A percentile compares a stretch with the other conserved stretches of the same genome.
These are phyloP conservation scores for Pomacea maculata DNA, from an alignment of 1,140 invertebrate species.

Conservation along the genomic window DNA sequence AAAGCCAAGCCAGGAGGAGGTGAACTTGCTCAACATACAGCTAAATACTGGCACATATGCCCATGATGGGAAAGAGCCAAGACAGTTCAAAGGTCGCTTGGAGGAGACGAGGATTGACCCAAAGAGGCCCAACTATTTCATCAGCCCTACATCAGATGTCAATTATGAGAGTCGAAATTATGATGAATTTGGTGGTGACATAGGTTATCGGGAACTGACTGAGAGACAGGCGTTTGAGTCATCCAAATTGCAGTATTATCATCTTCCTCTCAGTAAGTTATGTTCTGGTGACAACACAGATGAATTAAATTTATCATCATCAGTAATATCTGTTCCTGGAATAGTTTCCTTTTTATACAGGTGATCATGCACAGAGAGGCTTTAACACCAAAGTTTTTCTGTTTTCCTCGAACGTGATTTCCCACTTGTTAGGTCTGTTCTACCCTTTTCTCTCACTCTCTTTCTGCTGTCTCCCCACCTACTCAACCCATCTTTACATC, in stretches of 20 bases:
- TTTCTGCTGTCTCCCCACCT: not conserved
- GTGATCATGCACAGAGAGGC: not conserved
- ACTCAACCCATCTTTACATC: not conserved
- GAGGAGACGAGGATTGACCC: slow-evolving; percentile 41
- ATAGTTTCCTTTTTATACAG: not conserved
- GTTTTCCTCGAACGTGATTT: not conserved
- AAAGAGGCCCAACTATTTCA: slow-evolving; percentile 38
- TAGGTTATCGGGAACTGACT: slow-evolving; percentile 51
- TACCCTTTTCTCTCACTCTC: not conserved
- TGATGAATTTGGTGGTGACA: slow-evolving; percentile 57
- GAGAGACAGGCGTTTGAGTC: slow-evolving; percentile 40
- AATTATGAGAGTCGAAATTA: slow-evolving; percentile 53
- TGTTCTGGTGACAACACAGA: not conserved
- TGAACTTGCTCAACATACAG: slow-evolving; percentile 48
- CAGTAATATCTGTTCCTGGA: not conserved
- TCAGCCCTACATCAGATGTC: slow-evolving; percentile 37
- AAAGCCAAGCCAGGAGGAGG: slow-evolving; percentile 45
- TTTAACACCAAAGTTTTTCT: not conserved
- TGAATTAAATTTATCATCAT: not conserved
- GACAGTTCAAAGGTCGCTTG: slow-evolving; percentile 42
- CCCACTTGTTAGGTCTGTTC: not conserved
- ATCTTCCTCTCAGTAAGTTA: slow-evolving; percentile 48
- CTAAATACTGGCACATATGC: slow-evolving; percentile 46
- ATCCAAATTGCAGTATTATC: slow-evolving; percentile 42
- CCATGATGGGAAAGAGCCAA: slow-evolving; percentile 22